Evolutionary conservation across 2,113 vertebrate genomes (phyloP).

Genomic region (Indri indri): DNA sequence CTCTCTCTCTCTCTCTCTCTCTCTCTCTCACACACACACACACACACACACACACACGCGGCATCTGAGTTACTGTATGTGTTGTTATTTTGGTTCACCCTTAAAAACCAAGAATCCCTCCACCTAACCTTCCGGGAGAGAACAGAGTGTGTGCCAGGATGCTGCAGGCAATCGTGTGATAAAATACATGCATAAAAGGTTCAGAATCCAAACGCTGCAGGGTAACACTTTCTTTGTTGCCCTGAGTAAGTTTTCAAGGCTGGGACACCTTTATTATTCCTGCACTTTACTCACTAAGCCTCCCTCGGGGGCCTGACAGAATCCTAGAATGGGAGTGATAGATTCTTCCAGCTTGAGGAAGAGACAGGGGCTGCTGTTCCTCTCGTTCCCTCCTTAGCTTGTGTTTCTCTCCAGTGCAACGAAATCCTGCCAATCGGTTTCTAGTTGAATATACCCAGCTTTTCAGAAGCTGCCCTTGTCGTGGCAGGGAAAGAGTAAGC

Average conservation of each 20-base stretch:
- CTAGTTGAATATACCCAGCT: not conserved
- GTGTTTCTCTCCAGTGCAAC: not conserved
- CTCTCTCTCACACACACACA: too few species aligned
- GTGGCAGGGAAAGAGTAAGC: not conserved
- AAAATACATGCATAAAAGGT: not conserved
- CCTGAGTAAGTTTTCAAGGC: not conserved
- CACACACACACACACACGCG: too few species aligned
- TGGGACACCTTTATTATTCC: not conserved
- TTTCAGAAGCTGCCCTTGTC: fast-evolving
- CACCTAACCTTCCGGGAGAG: not conserved
- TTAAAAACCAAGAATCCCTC: not conserved
- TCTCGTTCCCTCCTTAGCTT: too few species aligned
- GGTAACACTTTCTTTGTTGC: not conserved
- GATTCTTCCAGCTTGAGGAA: not conserved
- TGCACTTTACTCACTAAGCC: not conserved
- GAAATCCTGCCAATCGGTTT: not conserved
- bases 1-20: fast-evolving
- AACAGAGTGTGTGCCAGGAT: not conserved
- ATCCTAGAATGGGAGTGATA: not conserved
- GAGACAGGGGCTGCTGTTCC: not conserved
- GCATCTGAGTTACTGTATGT: not conserved
- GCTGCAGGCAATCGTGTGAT: not conserved
- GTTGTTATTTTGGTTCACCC: not conserved
- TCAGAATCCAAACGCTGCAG: not conserved
- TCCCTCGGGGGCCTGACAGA: not conserved